Percentiles rank a stretch among this genome's conserved stretches.
Evolutionary conservation across 2,888 invertebrate species (phyloP).

Genomic region (Phyllotreta cruciferae): DNA sequence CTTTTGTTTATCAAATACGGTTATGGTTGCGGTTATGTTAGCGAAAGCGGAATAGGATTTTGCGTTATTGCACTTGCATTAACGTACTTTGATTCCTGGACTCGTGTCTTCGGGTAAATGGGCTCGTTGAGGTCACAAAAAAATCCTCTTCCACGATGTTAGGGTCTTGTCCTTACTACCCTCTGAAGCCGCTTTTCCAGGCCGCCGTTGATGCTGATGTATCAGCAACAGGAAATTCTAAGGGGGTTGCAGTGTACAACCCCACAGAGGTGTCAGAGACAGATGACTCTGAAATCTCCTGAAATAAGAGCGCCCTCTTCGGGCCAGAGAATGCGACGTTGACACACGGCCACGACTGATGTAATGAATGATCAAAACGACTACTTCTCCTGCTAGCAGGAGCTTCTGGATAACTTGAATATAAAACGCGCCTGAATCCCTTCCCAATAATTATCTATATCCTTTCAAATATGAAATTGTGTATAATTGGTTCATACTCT

Average conservation of each 20-base stretch:
- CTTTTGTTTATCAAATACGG: slow-evolving; percentile 33
- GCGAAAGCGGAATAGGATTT: slow-evolving; percentile 12
- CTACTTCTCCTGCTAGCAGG: slow-evolving; percentile 9
- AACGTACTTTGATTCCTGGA: neutral
- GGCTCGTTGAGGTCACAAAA: too few relatives aligned
- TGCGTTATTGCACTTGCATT: slow-evolving; percentile 1
- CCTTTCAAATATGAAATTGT: too few relatives aligned
- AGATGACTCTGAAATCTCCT: slow-evolving; percentile 22
- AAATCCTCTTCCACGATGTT: too few relatives aligned
- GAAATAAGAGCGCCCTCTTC: slow-evolving; percentile 6
- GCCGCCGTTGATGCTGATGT: slow-evolving; percentile 9
- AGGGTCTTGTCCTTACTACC: too few relatives aligned
- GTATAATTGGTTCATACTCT: too few relatives aligned
- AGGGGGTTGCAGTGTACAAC: slow-evolving; percentile 14
- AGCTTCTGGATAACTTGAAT: slow-evolving; percentile 16
- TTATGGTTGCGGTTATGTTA: slow-evolving; percentile 29
- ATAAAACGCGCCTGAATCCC: slow-evolving; percentile 14
- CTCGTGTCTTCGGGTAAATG: too few relatives aligned
- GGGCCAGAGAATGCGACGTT: slow-evolving; percentile 19
- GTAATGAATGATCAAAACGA: slow-evolving; percentile 30
- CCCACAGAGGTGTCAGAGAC: slow-evolving; percentile 28
- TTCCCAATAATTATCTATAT: too few relatives aligned
- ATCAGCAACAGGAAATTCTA: slow-evolving; percentile 19
- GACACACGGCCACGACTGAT: slow-evolving; percentile 25
- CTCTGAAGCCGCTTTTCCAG: too few relatives aligned